A percentile compares a stretch with the other conserved stretches of the same genome.
These are phyloP conservation scores for Poecilia latipinna DNA, from an alignment of 2,113 vertebrate genomes.

Conservation along the genomic window DNA sequence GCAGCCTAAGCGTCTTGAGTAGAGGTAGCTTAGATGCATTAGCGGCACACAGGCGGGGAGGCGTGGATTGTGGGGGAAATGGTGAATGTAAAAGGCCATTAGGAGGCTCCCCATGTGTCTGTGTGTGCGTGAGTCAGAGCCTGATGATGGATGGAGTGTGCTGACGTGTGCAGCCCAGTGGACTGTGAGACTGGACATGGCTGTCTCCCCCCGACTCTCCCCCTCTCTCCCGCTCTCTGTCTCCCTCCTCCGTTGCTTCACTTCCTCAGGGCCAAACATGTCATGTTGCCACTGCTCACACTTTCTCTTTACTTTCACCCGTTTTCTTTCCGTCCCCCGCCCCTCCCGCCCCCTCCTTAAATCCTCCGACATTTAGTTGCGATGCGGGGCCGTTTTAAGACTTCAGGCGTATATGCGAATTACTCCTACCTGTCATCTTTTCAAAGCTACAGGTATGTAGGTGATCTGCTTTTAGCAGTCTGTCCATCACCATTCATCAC, in stretches of 20 bases:
- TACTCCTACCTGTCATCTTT: conserved; percentile 32
- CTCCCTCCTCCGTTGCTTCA: conserved; percentile 67
- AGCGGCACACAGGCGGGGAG: conserved; percentile 51
- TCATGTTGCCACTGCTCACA: conserved; percentile 55
- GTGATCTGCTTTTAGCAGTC: conserved; percentile 25
- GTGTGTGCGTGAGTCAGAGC: conserved; percentile 45
- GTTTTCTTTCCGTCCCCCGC: not conserved
- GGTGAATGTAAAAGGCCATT: conserved; percentile 76
- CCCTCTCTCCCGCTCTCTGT: conserved; percentile 42
- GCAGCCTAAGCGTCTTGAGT: conserved; percentile 32
- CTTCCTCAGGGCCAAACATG: conserved; percentile 75
- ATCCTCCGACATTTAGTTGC: conserved; percentile 56
- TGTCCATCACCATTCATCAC: conserved; percentile 20
- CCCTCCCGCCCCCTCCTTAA: conserved; percentile 13
- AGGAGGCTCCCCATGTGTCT: conserved; percentile 56
- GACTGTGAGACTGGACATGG: conserved; percentile 79
- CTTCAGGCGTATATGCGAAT: conserved; percentile 49
- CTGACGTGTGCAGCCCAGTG: conserved; percentile 73
- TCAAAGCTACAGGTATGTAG: conserved; percentile 14
- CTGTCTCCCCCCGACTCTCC: conserved; percentile 59
- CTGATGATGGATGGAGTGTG: conserved; percentile 77
- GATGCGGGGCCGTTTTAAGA: conserved; percentile 55
- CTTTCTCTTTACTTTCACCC: conserved; percentile 28
- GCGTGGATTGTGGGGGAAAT: conserved; percentile 63
- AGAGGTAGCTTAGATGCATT: conserved; percentile 58